phyloP scores from a whole-genome alignment of 64 coral and sea anemone species.

The Pocillopora verrucosa region DNA sequence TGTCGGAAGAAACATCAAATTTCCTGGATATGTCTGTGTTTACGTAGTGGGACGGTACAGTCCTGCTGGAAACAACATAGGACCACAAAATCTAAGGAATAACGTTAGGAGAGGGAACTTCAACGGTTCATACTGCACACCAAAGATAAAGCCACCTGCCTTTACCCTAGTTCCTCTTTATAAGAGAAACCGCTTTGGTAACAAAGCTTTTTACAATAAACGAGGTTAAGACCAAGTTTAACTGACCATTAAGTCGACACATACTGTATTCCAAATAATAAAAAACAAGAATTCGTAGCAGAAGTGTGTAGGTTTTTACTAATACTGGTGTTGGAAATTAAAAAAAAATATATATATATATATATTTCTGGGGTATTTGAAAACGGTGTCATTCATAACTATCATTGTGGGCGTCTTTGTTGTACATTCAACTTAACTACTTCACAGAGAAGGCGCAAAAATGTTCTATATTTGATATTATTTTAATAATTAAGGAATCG shows the following conservation, averaged over 20 bases:
- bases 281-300: too few species aligned
- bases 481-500: too few species aligned
- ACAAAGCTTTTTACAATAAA: background rate
- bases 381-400: too few species aligned
- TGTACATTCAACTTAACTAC: too few species aligned
- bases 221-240: background rate
- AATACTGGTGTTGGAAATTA: too few species aligned
- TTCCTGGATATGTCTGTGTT: slow-evolving; percentile 69
- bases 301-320: too few species aligned
- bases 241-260: background rate
- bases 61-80: slow-evolving; percentile 72
- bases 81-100: slow-evolving; percentile 14
- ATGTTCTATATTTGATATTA: too few species aligned
- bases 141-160: background rate
- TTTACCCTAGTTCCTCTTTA: background rate
- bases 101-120: slow-evolving; percentile 80
- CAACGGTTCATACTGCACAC: slow-evolving; percentile 61
- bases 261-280: too few species aligned
- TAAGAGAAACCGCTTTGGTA: slow-evolving; percentile 1
- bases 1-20: slow-evolving; percentile 30
- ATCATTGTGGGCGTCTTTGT: too few species aligned
- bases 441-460: too few species aligned
- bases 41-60: slow-evolving; percentile 93
- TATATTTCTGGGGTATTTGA: too few species aligned
- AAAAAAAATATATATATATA: too few species aligned